Evolutionary conservation across 2,797 vertebrate species (phyloP), one percentile per base, ranked within the genome.

Genomic region (Heliangelus exortis): DNA sequence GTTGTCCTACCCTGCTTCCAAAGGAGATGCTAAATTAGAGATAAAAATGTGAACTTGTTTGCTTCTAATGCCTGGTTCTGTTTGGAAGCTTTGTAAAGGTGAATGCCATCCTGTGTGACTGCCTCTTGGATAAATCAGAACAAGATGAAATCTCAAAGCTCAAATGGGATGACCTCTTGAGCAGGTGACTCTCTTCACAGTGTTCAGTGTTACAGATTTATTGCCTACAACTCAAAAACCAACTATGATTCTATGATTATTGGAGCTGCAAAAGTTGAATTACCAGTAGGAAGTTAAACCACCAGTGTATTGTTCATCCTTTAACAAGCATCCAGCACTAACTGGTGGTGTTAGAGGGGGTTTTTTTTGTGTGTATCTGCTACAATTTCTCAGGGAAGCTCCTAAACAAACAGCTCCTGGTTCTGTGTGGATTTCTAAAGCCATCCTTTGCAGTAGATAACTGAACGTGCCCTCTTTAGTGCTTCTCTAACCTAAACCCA

Each of bases 101-200:
- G 95, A 98, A 99, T 93, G 98, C 99, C 4, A 82, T 97, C 69
- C 97, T 99, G 17, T 99, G 99, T 39, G 99, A 99, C 97, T 99
- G 99, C 96, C 94, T 99, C 88, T 94, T 99, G 95, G 98, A 99
- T 88, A 99, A 98, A 96, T 98, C 97, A 0, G 99, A 99, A 48
- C 98, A 99, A 92, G 98, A 99, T 71, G 97, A 98, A n/a, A 77
- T 99, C 41, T 92, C 93, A 81, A 96, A 90, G 92, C 98, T 99
- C 1, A 99, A 98, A 45, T 99, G 99, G 99, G 99, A 99, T 65
- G 98, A 98, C 57, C 98, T 99, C n/a, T 97, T 99, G 59, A 98
- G 97, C 98, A 99, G 99, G 99, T 99, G 97, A 95, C 41, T 39
- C 14, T 75, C 48, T 20, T 26, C 63, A 47, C 43, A 36, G 0